Evolutionary conservation across 2,888 invertebrate species (phyloP).

Genomic region (Mongoloraphidia duomilia): DNA sequence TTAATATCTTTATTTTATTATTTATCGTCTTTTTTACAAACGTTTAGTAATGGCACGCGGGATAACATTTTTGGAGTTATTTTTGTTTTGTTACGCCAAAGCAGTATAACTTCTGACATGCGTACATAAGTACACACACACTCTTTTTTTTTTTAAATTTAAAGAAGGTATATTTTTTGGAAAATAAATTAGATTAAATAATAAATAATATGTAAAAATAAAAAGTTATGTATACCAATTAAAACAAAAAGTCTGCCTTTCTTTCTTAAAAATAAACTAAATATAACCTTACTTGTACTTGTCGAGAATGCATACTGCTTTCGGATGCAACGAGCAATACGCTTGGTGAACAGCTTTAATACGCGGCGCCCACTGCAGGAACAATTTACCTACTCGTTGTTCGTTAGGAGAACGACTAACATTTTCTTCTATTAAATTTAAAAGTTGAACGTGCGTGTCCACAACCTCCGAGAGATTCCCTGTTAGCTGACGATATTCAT

Average conservation of each 20-base stretch:
- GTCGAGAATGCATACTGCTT: conserved; percentile 85
- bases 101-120: too few relatives aligned
- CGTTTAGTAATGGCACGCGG: too few relatives aligned
- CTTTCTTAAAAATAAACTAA: not conserved
- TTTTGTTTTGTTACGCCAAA: too few relatives aligned
- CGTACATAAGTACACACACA: too few relatives aligned
- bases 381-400: conserved; percentile 82
- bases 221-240: too few relatives aligned
- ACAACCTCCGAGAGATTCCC: conserved; percentile 82
- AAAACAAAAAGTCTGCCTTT: not conserved
- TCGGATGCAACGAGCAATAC: conserved; percentile 89
- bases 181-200: too few relatives aligned
- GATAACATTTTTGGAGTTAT: too few relatives aligned
- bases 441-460: conserved; percentile 68
- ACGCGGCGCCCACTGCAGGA: conserved; percentile 69
- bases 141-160: too few relatives aligned
- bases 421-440: conserved; percentile 66
- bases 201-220: too few relatives aligned
- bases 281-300: conserved; percentile 63
- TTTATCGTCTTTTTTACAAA: too few relatives aligned
- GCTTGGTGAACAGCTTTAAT: conserved; percentile 72
- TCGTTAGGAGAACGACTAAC: conserved; percentile 53
- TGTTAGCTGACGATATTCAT: conserved; percentile 75
- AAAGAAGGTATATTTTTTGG: too few relatives aligned
- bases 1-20: too few relatives aligned